These are phyloP conservation scores for Calliphora vomitoria DNA, from an alignment of 2,888 invertebrate genomes.

Conservation along the genomic window DNA sequence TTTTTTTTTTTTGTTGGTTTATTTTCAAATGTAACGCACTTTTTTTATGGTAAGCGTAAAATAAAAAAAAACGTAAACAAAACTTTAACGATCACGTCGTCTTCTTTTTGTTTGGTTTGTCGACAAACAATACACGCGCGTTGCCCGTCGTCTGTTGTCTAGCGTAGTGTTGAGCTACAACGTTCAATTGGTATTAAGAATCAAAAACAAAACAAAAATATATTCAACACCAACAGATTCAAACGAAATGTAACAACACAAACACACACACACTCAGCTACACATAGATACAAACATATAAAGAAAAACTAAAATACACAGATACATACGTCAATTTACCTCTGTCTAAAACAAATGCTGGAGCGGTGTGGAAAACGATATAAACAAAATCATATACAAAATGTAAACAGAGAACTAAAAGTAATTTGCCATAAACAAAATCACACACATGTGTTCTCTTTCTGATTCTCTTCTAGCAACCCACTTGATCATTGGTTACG, in stretches of 20 bases:
- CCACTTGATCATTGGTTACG: neutral
- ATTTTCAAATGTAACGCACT: conserved; percentile 27
- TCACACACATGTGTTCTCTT: conserved; percentile 35
- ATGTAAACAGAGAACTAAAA: conserved; percentile 70
- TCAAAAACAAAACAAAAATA: conserved; percentile 65
- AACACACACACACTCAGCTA: conserved; percentile 15
- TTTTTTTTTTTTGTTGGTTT: conserved; percentile 1
- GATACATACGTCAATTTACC: conserved; percentile 9
- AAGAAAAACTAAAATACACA: conserved; percentile 23
- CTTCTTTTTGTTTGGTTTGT: conserved; percentile 3
- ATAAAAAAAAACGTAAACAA: conserved; percentile 34
- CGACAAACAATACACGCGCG: conserved; percentile 22
- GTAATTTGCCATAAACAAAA: conserved; percentile 37
- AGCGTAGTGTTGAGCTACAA: conserved; percentile 70
- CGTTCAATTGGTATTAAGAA: conserved; percentile 73
- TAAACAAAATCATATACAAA: conserved; percentile 35
- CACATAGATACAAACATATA: conserved; percentile 6
- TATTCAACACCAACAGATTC: conserved; percentile 60
- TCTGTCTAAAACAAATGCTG: conserved; percentile 2
- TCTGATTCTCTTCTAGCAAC: conserved; percentile 27
- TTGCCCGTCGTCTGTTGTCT: conserved; percentile 49
- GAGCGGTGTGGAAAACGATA: neutral
- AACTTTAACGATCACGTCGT: conserved; percentile 21
- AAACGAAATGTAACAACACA: conserved; percentile 52
- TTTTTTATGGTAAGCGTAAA: conserved; percentile 11